Base-by-base conservation (phyloP, 2,113 vertebrate genomes). In the Clinocottus analis region DNA sequence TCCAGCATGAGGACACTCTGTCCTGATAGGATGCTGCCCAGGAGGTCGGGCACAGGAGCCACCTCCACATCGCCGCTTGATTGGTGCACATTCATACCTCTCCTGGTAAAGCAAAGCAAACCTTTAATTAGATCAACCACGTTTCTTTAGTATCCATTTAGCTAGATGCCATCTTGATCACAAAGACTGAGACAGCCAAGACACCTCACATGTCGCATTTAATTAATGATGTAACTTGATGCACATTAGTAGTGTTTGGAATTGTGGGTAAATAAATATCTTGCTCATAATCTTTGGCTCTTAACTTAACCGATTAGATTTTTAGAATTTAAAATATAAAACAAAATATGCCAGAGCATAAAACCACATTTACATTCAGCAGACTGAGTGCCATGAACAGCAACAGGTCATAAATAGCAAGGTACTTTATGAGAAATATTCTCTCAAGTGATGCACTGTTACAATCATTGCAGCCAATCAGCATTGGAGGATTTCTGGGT, bases 1-100 rank as follows among this genome's bases (percentile, higher is more conserved):
- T 96, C 96, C 97, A 99, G 96, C 93, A 99, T 90, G 31, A 99
- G 95, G n/a, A 98, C 85, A 91, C 94, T 98, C 93, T 99, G 98
- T 77, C 95, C 95, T 0, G 96, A 95, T 31, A 99, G 90, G 88
- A 99, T 99, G 85, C 97, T 98, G 47, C 97, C 97, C 83, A 99
- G 87, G 23, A 99, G 94, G 89, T 99, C 98, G 3, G 97, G 96
- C 29, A 96, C 96, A 1, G 97, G 94, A 5, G 95, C 93, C 5
- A 93, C 86, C 73, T 96, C 96, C 23, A 93, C 87, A 19, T 94
- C 93, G 35, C 80, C 85, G 37, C 31, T 85, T 14, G 88, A 72
- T 13, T 81, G 92, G 41, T 90, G 76, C 17, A 91, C 60, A 74
- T 79, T 79, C 55, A 88, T 47, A 41, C 75, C 86, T 43, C 82